A percentile compares a stretch with the other conserved stretches of the same genome.
phyloP scores from a whole-genome alignment of 1,140 invertebrate species.

The Drosophila obscura region DNA sequence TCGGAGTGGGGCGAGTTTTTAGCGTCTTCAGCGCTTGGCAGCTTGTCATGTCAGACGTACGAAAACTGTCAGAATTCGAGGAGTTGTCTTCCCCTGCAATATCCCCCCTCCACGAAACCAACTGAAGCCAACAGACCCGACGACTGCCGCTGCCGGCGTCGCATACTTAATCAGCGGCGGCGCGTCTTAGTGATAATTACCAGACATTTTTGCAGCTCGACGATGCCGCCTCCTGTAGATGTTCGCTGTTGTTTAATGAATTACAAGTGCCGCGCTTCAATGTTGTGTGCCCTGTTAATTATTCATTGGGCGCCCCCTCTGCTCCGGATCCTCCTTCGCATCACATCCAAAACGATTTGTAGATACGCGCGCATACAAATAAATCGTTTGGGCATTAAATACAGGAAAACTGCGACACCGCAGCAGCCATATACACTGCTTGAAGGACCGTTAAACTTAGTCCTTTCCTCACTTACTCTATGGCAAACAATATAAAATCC shows the following conservation, averaged over 20 bases:
- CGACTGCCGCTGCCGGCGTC: slow-evolving; percentile 49
- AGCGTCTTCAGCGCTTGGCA: slow-evolving; percentile 69
- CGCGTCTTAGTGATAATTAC: slow-evolving; percentile 78
- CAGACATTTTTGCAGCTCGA: slow-evolving; percentile 63
- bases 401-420: not conserved
- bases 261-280: slow-evolving; percentile 49
- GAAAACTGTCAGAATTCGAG: slow-evolving; percentile 75
- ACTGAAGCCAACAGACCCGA: not conserved
- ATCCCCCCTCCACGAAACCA: not conserved
- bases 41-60: slow-evolving; percentile 74
- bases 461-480: too few species aligned
- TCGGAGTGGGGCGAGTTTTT: slow-evolving; percentile 56
- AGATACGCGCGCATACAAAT: slow-evolving; percentile 24
- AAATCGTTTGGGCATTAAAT: slow-evolving; percentile 24
- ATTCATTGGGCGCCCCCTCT: slow-evolving; percentile 44
- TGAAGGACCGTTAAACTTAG: too few species aligned
- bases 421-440: not conserved
- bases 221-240: slow-evolving; percentile 23
- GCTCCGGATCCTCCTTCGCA: not conserved
- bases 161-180: slow-evolving; percentile 76
- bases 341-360: slow-evolving; percentile 31
- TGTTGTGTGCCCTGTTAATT: slow-evolving; percentile 49
- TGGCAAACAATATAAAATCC: too few species aligned
- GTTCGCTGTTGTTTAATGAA: slow-evolving; percentile 61
- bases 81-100: slow-evolving; percentile 28